A percentile compares a stretch with the other conserved stretches of the same genome.
Conservation (phyloP, 64 coral and sea anemone species). For the Hydrozoanthus tunicans region DNA sequence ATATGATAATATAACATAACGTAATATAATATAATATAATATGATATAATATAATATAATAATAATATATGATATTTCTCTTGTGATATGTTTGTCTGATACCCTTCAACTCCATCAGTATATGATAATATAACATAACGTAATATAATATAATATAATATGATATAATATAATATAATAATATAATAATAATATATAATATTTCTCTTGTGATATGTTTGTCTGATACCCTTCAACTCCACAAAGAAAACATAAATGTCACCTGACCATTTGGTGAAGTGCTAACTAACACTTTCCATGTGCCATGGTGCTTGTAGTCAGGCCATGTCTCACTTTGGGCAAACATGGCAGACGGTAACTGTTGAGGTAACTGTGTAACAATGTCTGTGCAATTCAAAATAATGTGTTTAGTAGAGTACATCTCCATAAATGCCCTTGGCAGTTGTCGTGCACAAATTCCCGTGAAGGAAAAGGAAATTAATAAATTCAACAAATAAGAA, state of each 20-base stretch:
- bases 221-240: background rate
- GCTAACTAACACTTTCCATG: background rate
- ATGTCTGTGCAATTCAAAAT: background rate
- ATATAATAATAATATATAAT: no score
- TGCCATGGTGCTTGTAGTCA: background rate
- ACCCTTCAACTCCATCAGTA: background rate
- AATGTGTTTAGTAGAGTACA: background rate
- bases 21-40: no score
- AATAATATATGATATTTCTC: no score
- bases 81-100: background rate
- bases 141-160: no score
- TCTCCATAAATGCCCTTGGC: no score
- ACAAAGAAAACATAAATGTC: background rate
- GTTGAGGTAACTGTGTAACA: background rate
- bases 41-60: no score
- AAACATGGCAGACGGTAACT: background rate
- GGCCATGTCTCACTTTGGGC: background rate
- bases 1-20: background rate
- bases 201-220: background rate
- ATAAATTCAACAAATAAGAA: no score
- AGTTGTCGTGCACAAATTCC: no score
- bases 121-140: no score
- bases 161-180: no score
- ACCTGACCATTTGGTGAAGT: background rate
- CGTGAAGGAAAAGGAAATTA: no score